phyloP scores from a whole-genome alignment of 2,113 vertebrate genomes.

The Amblyornis subalaris region DNA sequence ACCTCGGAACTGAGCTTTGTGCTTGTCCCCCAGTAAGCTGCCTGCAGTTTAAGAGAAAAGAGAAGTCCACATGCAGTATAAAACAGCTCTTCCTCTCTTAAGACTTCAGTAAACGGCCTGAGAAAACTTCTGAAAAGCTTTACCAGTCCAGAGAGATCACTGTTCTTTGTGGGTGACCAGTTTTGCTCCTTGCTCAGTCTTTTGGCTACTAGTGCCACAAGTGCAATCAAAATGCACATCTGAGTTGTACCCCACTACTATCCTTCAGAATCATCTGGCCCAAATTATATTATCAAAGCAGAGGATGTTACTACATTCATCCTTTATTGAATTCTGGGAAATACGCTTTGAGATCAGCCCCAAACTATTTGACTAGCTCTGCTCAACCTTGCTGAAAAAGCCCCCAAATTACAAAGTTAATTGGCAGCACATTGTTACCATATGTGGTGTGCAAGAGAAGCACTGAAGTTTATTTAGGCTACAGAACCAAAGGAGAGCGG shows the following conservation, averaged over 20 bases:
- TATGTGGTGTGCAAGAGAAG: slow-evolving; percentile 51
- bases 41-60: neutral
- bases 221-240: neutral
- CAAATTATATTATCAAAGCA: slow-evolving; percentile 60
- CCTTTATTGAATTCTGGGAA: slow-evolving; percentile 56
- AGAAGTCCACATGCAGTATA: neutral
- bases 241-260: neutral
- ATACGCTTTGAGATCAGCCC: slow-evolving; percentile 54
- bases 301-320: slow-evolving; percentile 52
- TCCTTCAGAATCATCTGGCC: slow-evolving; percentile 50
- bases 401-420: slow-evolving; percentile 62
- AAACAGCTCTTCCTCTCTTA: neutral
- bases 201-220: neutral
- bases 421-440: slow-evolving; percentile 68
- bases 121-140: neutral
- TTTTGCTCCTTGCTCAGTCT: neutral
- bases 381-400: slow-evolving; percentile 53
- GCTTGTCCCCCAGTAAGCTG: neutral
- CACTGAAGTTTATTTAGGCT: slow-evolving; percentile 57
- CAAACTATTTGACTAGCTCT: slow-evolving; percentile 50
- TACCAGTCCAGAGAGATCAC: neutral
- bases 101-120: neutral
- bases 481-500: slow-evolving; percentile 35
- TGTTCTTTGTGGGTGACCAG: neutral
- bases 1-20: neutral